A percentile compares a stretch with the other conserved stretches of the same genome.
phyloP scores from a whole-genome alignment of 1,140 invertebrate genomes.

The Euwallacea fornicatus region DNA sequence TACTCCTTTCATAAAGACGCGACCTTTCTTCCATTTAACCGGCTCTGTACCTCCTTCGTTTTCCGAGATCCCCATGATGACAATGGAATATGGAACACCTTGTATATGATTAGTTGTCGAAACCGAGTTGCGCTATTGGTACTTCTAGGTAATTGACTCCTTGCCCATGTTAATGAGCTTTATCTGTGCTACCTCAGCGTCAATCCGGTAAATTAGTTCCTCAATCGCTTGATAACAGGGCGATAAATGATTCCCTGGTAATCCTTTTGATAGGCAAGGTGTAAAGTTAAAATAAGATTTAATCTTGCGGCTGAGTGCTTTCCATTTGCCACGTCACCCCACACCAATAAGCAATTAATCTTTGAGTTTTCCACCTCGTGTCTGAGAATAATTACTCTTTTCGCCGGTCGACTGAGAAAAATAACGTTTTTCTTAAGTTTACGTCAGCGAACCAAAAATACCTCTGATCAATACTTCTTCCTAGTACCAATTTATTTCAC shows the following conservation, averaged over 20 bases:
- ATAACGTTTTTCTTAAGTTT: constrained; percentile 10
- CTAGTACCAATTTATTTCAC: constrained; percentile 1
- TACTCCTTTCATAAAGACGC: no score
- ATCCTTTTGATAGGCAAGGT: constrained; percentile 4
- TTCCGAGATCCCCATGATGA: no score
- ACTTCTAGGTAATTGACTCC: no score
- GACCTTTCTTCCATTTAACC: no score
- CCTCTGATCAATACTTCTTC: not conserved
- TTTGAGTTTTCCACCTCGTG: constrained; percentile 8
- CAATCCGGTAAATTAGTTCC: no score
- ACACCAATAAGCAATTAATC: constrained; percentile 13
- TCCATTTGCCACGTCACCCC: constrained; percentile 16
- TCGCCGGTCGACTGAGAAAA: not conserved
- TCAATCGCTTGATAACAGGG: not conserved
- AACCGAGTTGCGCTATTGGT: no score
- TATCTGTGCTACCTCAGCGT: no score
- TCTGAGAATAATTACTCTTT: constrained; percentile 13
- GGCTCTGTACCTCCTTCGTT: no score
- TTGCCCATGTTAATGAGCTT: no score
- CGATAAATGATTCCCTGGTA: not conserved
- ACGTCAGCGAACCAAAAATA: not conserved
- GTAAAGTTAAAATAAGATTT: constrained; percentile 17
- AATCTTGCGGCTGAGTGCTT: constrained; percentile 15
- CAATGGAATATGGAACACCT: no score
- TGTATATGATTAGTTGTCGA: no score